Evolutionary conservation across 2,113 vertebrate species (phyloP), one percentile per base, ranked within the genome.

Genomic region (Stomatorhinus ivindoensis): DNA sequence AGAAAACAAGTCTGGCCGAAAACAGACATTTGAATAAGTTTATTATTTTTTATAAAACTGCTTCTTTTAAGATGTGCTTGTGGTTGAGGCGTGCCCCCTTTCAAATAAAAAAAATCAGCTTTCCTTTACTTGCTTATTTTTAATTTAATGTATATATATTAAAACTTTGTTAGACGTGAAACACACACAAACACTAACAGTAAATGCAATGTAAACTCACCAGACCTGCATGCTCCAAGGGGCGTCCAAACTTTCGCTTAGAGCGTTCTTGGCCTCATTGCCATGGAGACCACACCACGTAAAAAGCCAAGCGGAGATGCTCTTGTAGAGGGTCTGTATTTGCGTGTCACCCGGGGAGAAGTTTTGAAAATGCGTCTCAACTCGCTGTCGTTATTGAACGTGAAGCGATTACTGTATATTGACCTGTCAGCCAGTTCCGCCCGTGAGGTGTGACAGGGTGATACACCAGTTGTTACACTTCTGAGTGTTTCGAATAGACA

Each of bases 51-150:
- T 90, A 87, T 44, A 90, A 90, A 90, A 88, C 69, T 44, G 61
- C 86, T 87, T 82, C 51, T 83, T 88, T 82, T 88, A 61, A 21
- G 69, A 50, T 44, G 46, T 47, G 51, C 5, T n/a, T 31, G 50
- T 35, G 24, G 48, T 31, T 55, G 85, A 51, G 47, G 9, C 0
- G 13, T 3, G 8, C 21, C 51, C 10, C 44, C 86, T 58, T 87
- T 82, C 69, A 88, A 55, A 89, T 89, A 87, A 48, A 76, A 89
- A 53, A 86, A 89, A 48, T 90, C 86, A 46, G 61, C 61, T 83
- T 89, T 84, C 46, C 35, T n/a, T n/a, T 84, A 61, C 50, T 80
- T 61, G 69, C 21, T 53, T 86, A 61, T 15, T 4, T 86, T 82
- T 48, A 65, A 89, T 58, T 48, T 76, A 76, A 76, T 76, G 83